phyloP scores from a whole-genome alignment of 2,797 vertebrate genomes.

The Hemitrygon akajei region DNA sequence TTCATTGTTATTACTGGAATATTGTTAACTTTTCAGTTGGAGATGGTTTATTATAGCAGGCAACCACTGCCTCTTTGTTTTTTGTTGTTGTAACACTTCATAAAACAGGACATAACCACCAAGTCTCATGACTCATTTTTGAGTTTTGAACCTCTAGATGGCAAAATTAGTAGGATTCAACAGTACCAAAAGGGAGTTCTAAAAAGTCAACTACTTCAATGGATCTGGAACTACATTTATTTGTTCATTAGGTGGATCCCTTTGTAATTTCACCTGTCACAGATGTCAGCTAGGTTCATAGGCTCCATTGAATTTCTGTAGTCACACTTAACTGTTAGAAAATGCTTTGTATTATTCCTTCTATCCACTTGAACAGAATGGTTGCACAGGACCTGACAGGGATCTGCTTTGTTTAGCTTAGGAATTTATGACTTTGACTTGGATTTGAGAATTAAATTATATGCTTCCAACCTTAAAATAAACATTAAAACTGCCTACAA shows the following conservation, averaged over 20 bases:
- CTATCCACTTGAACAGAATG: background rate
- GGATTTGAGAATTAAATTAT: background rate
- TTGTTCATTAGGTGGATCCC: background rate
- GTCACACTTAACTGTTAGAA: background rate
- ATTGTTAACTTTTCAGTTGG: too few species aligned
- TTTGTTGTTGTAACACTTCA: too few species aligned
- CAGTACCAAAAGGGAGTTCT: too few species aligned
- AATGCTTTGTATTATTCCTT: background rate
- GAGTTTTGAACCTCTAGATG: too few species aligned
- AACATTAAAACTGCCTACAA: background rate
- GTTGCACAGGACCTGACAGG: background rate
- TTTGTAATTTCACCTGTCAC: background rate
- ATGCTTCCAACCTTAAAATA: background rate
- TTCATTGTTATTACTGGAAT: too few species aligned
- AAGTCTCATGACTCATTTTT: too few species aligned
- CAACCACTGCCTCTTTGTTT: too few species aligned
- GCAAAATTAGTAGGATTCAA: too few species aligned
- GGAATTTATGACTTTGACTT: background rate
- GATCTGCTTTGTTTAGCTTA: background rate
- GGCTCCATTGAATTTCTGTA: background rate
- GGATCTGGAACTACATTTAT: background rate
- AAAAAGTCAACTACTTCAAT: too few species aligned
- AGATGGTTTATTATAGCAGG: too few species aligned
- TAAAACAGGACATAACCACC: too few species aligned
- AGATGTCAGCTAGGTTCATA: background rate